A percentile compares a stretch with the other conserved stretches of the same genome.
Conservation (phyloP, 2,113 vertebrate species). For the Isurus oxyrinchus region DNA sequence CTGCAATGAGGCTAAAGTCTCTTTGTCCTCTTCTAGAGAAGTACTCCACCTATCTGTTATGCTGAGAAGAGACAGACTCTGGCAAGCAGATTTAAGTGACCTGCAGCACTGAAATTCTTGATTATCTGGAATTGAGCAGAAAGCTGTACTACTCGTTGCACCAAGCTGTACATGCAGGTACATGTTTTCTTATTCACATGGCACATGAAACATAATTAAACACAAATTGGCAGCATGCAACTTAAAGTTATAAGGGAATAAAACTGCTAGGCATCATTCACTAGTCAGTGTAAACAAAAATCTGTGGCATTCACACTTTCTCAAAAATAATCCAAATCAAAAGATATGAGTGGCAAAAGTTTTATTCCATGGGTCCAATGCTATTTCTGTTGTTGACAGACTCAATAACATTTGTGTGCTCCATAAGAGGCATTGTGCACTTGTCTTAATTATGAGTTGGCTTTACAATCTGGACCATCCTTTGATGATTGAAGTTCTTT, state of each 20-base stretch:
- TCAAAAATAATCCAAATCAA: neutral
- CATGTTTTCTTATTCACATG: neutral
- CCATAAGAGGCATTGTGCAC: neutral
- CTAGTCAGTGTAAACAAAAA: neutral
- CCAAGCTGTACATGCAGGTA: neutral
- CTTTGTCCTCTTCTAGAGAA: neutral
- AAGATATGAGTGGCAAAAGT: neutral
- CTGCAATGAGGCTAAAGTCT: neutral
- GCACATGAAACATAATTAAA: neutral
- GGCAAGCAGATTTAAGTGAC: neutral
- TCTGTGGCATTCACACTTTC: neutral
- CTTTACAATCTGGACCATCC: neutral
- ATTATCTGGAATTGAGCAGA: neutral
- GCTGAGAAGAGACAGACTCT: neutral
- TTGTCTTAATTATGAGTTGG: neutral
- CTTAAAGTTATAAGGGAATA: neutral
- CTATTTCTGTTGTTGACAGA: neutral
- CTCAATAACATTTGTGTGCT: neutral
- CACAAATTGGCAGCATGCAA: neutral
- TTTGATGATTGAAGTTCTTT: neutral
- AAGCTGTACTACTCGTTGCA: neutral
- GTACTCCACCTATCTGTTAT: neutral
- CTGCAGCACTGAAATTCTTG: neutral
- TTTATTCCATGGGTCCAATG: neutral
- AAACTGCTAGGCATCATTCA: neutral